Evolutionary conservation across 1,140 invertebrate genomes (phyloP).

Genomic region (Mercenaria mercenaria): DNA sequence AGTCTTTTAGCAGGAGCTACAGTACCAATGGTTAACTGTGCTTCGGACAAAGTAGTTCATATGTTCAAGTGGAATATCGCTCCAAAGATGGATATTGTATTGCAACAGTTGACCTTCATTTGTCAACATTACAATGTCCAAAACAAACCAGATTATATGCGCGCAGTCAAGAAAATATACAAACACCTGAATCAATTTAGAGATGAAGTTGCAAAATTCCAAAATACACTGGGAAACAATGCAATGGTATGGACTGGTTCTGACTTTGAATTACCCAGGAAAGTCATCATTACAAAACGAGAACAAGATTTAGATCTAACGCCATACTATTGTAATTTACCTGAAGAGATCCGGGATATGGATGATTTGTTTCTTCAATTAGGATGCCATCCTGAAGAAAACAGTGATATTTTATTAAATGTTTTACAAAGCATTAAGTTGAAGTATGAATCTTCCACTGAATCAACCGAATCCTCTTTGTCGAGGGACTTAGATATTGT

Average conservation of each 20-base stretch:
- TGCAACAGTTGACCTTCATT: background rate
- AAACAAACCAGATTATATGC: conserved; percentile 15
- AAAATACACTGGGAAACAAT: background rate
- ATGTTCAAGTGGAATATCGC: background rate
- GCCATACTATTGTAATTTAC: background rate
- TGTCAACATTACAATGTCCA: background rate
- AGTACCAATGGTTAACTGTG: conserved; percentile 17
- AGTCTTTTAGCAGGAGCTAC: background rate
- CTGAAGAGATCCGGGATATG: background rate
- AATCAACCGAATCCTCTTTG: background rate
- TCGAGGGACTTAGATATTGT: background rate
- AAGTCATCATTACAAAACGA: background rate
- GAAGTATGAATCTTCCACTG: background rate
- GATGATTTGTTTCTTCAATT: conserved; percentile 1
- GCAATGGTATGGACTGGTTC: conserved; percentile 6
- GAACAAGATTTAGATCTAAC: background rate
- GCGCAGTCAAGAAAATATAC: conserved; percentile 20
- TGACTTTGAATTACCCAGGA: background rate
- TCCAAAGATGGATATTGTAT: background rate
- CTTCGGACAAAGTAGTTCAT: background rate
- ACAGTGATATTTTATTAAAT: background rate
- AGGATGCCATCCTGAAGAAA: background rate
- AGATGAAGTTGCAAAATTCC: background rate
- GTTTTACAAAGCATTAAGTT: background rate
- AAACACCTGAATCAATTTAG: background rate